Conservation (phyloP, 2,113 vertebrate species). For the Larimichthys polyactis region DNA sequence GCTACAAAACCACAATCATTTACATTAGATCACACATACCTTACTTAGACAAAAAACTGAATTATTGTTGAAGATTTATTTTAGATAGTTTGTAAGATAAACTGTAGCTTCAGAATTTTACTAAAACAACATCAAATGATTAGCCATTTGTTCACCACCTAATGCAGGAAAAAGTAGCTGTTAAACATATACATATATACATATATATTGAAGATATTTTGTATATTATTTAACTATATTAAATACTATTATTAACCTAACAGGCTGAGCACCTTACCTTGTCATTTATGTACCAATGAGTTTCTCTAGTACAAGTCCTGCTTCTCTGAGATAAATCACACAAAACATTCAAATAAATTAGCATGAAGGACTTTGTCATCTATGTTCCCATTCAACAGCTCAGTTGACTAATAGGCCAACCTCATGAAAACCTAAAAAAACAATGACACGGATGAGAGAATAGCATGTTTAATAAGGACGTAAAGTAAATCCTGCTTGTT, state of each 20-base stretch:
- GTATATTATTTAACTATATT: not conserved
- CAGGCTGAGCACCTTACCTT: slow-evolving; percentile 34
- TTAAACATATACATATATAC: not conserved
- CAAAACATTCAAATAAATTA: not conserved
- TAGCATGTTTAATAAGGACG: not conserved
- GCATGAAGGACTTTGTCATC: slow-evolving; percentile 2
- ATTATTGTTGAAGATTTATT: not conserved
- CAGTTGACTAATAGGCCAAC: slow-evolving; percentile 23
- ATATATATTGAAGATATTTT: not conserved
- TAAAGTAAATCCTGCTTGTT: not conserved
- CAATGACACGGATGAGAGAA: not conserved
- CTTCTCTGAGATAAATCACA: slow-evolving; percentile 31
- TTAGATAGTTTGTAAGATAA: not conserved
- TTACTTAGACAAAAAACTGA: not conserved
- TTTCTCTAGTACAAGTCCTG: slow-evolving; percentile 16
- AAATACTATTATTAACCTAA: slow-evolving; percentile 9
- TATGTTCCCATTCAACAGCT: not conserved
- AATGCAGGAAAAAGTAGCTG: not conserved
- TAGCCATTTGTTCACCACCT: not conserved
- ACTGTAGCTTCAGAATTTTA: not conserved
- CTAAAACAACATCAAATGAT: not conserved
- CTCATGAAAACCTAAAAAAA: not conserved
- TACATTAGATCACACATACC: not conserved
- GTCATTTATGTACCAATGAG: slow-evolving; percentile 26
- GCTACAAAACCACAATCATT: slow-evolving; percentile 6